phyloP scores from a whole-genome alignment of 2,888 invertebrate species.

The Catocala fraxini region DNA sequence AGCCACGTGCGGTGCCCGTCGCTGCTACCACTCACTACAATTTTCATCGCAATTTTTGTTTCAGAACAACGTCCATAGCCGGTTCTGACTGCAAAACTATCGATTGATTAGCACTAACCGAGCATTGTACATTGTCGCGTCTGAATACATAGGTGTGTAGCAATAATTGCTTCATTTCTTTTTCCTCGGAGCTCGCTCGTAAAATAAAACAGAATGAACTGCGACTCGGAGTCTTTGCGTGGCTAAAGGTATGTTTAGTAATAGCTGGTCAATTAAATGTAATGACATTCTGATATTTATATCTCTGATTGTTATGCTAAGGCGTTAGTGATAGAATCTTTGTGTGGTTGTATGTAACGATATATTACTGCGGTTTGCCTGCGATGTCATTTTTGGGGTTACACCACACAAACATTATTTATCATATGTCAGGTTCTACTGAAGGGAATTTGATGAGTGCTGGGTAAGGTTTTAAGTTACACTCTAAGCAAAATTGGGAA shows the following conservation, averaged over 20 bases:
- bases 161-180: constrained; percentile 72
- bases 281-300: neutral
- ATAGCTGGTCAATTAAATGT: constrained; percentile 22
- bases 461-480: too few relatives aligned
- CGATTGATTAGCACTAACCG: constrained; percentile 21
- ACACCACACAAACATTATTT: too few relatives aligned
- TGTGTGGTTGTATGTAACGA: too few relatives aligned
- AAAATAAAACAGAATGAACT: constrained; percentile 65
- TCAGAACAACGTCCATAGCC: constrained; percentile 50
- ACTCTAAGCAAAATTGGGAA: too few relatives aligned
- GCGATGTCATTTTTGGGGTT: too few relatives aligned
- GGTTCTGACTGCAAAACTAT: constrained; percentile 18
- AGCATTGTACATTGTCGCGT: constrained; percentile 42
- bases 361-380: too few relatives aligned
- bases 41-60: constrained; percentile 49
- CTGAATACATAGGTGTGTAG: constrained; percentile 35
- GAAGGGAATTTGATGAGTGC: too few relatives aligned
- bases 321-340: too few relatives aligned
- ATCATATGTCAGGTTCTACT: too few relatives aligned
- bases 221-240: constrained; percentile 12
- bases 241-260: constrained; percentile 25
- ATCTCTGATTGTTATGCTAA: too few relatives aligned
- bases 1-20: constrained; percentile 77
- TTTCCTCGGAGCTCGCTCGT: constrained; percentile 58
- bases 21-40: constrained; percentile 52